Evolutionary conservation across 2,113 vertebrate species (phyloP), one percentile per base, ranked within the genome.

Genomic region (Aleadryas rufinucha): DNA sequence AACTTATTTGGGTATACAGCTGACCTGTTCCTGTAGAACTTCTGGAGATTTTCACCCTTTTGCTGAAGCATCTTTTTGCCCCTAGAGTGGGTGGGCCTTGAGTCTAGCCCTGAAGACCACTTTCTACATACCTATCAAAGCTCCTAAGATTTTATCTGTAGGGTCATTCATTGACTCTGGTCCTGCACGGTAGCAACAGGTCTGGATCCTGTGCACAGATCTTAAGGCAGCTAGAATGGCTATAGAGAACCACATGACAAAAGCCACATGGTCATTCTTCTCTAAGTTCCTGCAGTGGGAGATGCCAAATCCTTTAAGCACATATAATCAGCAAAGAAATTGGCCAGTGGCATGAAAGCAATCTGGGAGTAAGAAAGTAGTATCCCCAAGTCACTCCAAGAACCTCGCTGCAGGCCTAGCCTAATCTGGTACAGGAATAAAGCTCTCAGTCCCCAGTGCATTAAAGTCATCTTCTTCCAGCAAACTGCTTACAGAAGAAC

Each of bases 321-420:
- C 30, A 3, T 81, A 30, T 27, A 54, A 81, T 53, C 26, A 74
- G 42, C 14, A 5, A 57, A 61, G 75, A 84, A 11, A 17, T 13
- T 61, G 39, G 6, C 45, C 54, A 49, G 20, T 33, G 35, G 9
- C 77, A 74, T 42, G 35, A 94, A 42, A 87, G 41, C 39, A 69
- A n/a, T 31, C 24, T 59, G 35, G 5, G 13, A 84, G 9, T 28
- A 26, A 49, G 52, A 37, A 60, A 68, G 16, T 10, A 39, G 7
- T 60, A 50, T 52, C 21, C 18, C 33, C 14, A 28, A 27, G n/a
- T 66, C 28, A 41, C n/a, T n/a, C 27, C 1, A 1, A 71, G 66
- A 91, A 37, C 19, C 7, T 27, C 0, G 0, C 9, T 77, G 24
- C n/a, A n/a, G 41, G 42, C 37, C 42, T 66, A 22, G 27, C 10